These are phyloP conservation scores for Lordiphosa clarofinis DNA, from an alignment of 1,140 invertebrate species.

Conservation along the genomic window DNA sequence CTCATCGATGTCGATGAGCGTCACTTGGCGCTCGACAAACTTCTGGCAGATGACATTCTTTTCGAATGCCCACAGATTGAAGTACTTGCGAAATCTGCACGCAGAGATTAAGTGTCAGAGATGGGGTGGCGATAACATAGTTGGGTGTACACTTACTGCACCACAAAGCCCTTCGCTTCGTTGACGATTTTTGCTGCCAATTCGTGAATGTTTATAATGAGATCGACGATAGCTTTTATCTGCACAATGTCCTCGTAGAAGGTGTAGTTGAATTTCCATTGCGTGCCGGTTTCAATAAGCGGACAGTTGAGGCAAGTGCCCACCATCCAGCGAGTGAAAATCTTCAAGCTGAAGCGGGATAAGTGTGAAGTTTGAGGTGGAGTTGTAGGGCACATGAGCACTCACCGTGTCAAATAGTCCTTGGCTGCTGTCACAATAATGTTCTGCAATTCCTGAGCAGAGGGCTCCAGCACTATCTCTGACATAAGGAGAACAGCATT, in stretches of 20 bases:
- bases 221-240: constrained; percentile 81
- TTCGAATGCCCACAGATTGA: constrained; percentile 89
- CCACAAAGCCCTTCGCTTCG: constrained; percentile 47
- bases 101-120: neutral
- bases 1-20: constrained; percentile 88
- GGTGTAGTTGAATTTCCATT: constrained; percentile 83
- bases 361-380: neutral
- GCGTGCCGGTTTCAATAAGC: constrained; percentile 79
- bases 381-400: neutral
- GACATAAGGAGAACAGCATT: constrained; percentile 86
- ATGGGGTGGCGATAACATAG: neutral
- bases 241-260: constrained; percentile 89
- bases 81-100: constrained; percentile 77
- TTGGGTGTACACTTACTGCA: constrained; percentile 45
- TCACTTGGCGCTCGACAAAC: constrained; percentile 86
- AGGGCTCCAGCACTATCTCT: constrained; percentile 87
- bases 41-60: constrained; percentile 87
- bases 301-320: constrained; percentile 88
- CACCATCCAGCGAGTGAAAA: constrained; percentile 91
- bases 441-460: constrained; percentile 87
- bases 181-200: constrained; percentile 36
- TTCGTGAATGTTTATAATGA: constrained; percentile 57
- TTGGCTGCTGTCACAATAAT: constrained; percentile 85
- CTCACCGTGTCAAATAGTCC: constrained; percentile 83
- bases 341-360: constrained; percentile 82